These are phyloP conservation scores for Drosophila borealis DNA, from an alignment of 2,888 invertebrate genomes.

Conservation along the genomic window DNA sequence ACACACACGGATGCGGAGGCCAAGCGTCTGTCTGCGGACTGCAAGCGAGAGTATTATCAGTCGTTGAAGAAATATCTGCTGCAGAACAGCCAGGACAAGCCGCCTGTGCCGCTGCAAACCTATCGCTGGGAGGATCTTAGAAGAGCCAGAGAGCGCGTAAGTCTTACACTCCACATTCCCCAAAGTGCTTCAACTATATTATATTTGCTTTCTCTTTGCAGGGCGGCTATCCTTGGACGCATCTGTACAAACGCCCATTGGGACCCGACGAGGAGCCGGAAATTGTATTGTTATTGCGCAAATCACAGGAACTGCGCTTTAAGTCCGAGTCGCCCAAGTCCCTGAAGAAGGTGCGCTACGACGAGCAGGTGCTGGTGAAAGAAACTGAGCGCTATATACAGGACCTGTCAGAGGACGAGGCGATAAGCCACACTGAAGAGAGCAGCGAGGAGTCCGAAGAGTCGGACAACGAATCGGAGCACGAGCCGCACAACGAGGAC, in stretches of 20 bases:
- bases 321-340: conserved; percentile 84
- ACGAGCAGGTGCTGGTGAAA: conserved; percentile 84
- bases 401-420: conserved; percentile 83
- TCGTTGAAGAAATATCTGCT: conserved; percentile 83
- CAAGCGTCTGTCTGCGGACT: conserved; percentile 79
- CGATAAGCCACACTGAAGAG: conserved; percentile 62
- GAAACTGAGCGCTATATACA: conserved; percentile 85
- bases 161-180: neutral
- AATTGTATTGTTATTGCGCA: conserved; percentile 83
- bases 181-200: neutral
- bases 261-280: conserved; percentile 85
- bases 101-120: conserved; percentile 90
- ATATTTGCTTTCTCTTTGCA: conserved; percentile 50
- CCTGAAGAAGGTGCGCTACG: conserved; percentile 84
- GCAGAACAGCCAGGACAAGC: conserved; percentile 83
- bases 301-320: conserved; percentile 83
- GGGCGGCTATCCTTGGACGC: conserved; percentile 93
- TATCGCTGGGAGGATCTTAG: conserved; percentile 93
- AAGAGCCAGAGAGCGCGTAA: conserved; percentile 87
- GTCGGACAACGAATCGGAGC: conserved; percentile 55
- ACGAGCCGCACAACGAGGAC: conserved; percentile 71
- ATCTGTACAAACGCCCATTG: conserved; percentile 89
- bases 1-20: conserved; percentile 71
- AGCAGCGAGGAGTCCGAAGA: conserved; percentile 58
- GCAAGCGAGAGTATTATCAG: conserved; percentile 84